These are phyloP conservation scores for Palythoa heliodiscus DNA, from an alignment of 92 coral and sea anemone species.

Conservation along the genomic window DNA sequence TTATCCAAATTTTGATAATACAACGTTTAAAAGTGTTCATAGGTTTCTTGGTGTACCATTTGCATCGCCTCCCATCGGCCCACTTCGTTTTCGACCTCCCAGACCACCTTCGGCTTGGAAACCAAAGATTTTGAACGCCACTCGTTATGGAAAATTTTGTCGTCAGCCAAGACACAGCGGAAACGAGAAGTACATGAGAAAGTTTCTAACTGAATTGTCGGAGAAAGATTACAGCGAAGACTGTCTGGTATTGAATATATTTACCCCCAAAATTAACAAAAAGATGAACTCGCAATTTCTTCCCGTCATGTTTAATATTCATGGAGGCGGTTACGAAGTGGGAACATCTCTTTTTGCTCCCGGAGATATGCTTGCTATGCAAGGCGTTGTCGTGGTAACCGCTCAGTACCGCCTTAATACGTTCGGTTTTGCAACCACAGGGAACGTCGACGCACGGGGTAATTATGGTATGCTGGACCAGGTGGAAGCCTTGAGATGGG, in stretches of 20 bases:
- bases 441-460: conserved; percentile 23
- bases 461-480: conserved; percentile 43
- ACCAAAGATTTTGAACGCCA: conserved; percentile 35
- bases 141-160: conserved; percentile 35
- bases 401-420: conserved; percentile 30
- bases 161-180: not conserved
- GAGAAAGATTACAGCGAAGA: conserved; percentile 28
- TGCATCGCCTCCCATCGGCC: conserved; percentile 35
- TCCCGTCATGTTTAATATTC: conserved; percentile 36
- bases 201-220: conserved; percentile 16
- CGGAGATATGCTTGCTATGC: conserved; percentile 28
- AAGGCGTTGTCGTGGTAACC: conserved; percentile 42
- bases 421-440: conserved; percentile 42
- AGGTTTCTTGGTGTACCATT: conserved; percentile 34
- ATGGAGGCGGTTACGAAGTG: conserved; percentile 39
- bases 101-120: conserved; percentile 32
- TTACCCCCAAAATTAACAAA: conserved; percentile 21
- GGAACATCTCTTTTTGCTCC: conserved; percentile 34
- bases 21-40: conserved; percentile 30
- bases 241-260: conserved; percentile 35
- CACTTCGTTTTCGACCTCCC: conserved; percentile 36
- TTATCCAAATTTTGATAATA: conserved; percentile 2
- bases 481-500: conserved; percentile 38
- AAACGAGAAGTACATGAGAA: conserved; percentile 33
- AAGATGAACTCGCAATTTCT: not conserved